phyloP scores from a whole-genome alignment of 1,140 invertebrate genomes.

The Papilio polytes region DNA sequence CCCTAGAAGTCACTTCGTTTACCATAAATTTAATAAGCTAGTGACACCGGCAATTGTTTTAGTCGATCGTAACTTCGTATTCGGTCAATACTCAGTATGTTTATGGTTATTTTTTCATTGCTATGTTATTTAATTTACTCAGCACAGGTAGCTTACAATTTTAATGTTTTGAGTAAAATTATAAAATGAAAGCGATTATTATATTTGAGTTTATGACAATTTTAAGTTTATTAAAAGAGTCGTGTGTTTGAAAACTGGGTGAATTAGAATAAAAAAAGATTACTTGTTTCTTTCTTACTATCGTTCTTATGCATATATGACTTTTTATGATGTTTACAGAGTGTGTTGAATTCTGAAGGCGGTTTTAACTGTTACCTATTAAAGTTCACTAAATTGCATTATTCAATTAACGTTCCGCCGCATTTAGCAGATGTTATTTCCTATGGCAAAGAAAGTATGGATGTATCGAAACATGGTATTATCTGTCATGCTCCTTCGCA shows the following conservation, averaged over 20 bases:
- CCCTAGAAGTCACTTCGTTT: constrained; percentile 56
- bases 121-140: constrained; percentile 1
- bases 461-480: constrained; percentile 26
- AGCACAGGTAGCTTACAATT: not conserved
- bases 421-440: constrained; percentile 26
- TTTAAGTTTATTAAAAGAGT: not conserved
- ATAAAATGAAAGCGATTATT: not conserved
- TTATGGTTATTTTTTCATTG: not conserved
- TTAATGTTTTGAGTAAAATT: not conserved
- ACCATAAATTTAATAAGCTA: constrained; percentile 53
- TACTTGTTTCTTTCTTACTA: not conserved
- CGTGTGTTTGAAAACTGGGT: not conserved
- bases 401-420: constrained; percentile 15
- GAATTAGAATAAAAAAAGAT: not conserved
- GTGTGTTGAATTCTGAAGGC: not conserved
- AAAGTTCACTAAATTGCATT: constrained; percentile 26
- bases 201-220: not conserved
- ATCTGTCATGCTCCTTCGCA: constrained; percentile 7
- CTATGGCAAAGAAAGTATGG: constrained; percentile 17
- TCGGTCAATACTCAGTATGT: constrained; percentile 15
- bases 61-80: constrained; percentile 17
- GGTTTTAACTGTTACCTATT: not conserved
- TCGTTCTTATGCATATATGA: not conserved
- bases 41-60: constrained; percentile 35
- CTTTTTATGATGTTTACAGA: not conserved